Conservation (phyloP, 2,888 invertebrate species). For the Drosophila greeni region DNA sequence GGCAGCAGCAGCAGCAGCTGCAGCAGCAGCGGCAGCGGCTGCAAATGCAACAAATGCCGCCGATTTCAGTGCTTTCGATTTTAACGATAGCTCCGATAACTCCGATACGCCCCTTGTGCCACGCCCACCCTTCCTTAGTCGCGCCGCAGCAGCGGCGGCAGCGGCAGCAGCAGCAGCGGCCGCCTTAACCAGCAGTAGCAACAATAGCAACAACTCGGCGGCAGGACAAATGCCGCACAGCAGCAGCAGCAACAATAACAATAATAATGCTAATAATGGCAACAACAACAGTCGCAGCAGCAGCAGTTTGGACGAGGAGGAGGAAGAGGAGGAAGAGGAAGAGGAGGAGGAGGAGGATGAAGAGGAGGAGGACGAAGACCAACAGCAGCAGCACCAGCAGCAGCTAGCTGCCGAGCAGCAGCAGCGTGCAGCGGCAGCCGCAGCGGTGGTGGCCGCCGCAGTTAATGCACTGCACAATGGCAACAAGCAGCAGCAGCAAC, state of each 20-base stretch:
- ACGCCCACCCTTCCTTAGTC: constrained; percentile 76
- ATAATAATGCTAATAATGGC: constrained; percentile 13
- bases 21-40: constrained; percentile 32
- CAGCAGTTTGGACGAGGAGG: constrained; percentile 39
- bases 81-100: constrained; percentile 78
- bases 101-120: constrained; percentile 73
- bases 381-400: constrained; percentile 25
- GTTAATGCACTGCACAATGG: constrained; percentile 58
- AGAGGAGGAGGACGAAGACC: constrained; percentile 31
- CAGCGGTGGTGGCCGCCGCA: constrained; percentile 58
- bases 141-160: constrained; percentile 63
- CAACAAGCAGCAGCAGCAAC: constrained; percentile 49
- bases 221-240: constrained; percentile 25
- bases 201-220: constrained; percentile 39
- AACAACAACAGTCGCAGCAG: constrained; percentile 31
- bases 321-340: constrained; percentile 38
- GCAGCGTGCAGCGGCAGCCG: constrained; percentile 34
- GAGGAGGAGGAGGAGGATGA: constrained; percentile 39
- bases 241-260: constrained; percentile 34
- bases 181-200: constrained; percentile 53
- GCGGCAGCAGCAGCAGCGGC: constrained; percentile 56
- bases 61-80: constrained; percentile 79
- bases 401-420: constrained; percentile 36
- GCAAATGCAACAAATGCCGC: constrained; percentile 42
- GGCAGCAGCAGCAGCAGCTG: constrained; percentile 16